Conservation (phyloP, 1,140 invertebrate species). For the Pogonognathellus flavescens region DNA sequence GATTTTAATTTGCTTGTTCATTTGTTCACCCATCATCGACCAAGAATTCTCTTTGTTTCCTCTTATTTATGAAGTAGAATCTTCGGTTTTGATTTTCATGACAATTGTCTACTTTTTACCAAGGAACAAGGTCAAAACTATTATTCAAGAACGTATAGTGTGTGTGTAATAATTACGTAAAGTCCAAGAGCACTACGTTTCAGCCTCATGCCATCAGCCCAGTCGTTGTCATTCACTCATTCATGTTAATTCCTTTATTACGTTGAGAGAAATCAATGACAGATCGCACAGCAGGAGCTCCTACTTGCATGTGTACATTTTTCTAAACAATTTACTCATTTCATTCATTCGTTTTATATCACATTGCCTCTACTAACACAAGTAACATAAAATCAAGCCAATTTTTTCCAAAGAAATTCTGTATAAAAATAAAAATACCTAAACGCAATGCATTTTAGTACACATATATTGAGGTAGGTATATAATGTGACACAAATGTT, state of each 20-base stretch:
- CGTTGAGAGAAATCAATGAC: constrained; percentile 27
- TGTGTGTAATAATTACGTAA: neutral
- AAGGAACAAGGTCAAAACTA: constrained; percentile 21
- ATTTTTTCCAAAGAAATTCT: neutral
- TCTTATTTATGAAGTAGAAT: constrained; percentile 26
- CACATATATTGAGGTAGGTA: neutral
- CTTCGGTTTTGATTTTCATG: constrained; percentile 41
- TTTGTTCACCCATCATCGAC: constrained; percentile 3
- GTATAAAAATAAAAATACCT: neutral
- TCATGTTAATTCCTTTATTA: constrained; percentile 40
- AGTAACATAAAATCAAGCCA: neutral
- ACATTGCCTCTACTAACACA: neutral
- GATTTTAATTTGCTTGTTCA: neutral
- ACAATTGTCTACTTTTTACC: constrained; percentile 1
- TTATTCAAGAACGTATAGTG: neutral
- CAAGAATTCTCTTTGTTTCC: neutral
- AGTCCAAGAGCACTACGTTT: neutral
- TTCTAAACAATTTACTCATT: constrained; percentile 6
- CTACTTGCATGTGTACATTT: neutral
- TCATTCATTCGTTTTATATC: constrained; percentile 8
- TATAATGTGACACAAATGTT: constrained; percentile 8
- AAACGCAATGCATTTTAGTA: too few species aligned
- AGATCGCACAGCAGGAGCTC: constrained; percentile 33
- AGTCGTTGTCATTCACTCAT: constrained; percentile 29
- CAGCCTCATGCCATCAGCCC: neutral